These are phyloP conservation scores for Corythoichthys intestinalis DNA, from an alignment of 2,113 vertebrate genomes.

Conservation along the genomic window DNA sequence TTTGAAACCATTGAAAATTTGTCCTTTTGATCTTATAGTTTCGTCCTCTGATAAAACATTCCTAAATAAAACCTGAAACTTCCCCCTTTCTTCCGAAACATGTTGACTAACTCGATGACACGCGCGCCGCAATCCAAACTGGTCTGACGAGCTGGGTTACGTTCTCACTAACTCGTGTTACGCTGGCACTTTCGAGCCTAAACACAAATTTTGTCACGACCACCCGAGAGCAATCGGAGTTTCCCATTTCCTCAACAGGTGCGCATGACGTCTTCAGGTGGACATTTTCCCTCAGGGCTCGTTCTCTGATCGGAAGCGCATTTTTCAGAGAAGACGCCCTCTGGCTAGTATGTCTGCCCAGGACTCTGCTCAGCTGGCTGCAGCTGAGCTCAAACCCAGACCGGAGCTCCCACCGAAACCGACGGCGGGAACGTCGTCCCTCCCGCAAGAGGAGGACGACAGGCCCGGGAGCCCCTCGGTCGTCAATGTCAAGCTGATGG, in stretches of 20 bases:
- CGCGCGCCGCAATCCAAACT: constrained; percentile 23
- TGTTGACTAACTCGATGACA: background rate
- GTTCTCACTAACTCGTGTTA: constrained; percentile 4
- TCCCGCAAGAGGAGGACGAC: constrained; percentile 18
- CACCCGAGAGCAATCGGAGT: no score
- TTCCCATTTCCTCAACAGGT: constrained; percentile 25
- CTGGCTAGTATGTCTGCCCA: constrained; percentile 58
- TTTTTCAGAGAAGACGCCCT: background rate
- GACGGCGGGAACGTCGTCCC: background rate
- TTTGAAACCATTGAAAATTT: no score
- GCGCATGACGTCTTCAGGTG: constrained; percentile 19
- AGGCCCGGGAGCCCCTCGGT: background rate
- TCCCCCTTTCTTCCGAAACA: constrained; percentile 7
- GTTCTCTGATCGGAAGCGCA: constrained; percentile 35
- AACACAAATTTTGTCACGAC: no score
- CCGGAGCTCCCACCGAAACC: constrained; percentile 55
- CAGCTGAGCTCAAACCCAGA: constrained; percentile 39
- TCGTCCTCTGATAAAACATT: background rate
- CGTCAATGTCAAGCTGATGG: constrained; percentile 69
- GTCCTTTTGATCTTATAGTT: no score
- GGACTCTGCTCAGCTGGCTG: constrained; percentile 17
- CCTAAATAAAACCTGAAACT: constrained; percentile 17
- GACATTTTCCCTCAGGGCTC: constrained; percentile 31
- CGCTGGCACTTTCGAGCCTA: background rate
- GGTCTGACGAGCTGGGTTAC: constrained; percentile 46